Evolutionary conservation across 2,113 vertebrate genomes (phyloP).

Genomic region (Neodontobutis hainanensis): DNA sequence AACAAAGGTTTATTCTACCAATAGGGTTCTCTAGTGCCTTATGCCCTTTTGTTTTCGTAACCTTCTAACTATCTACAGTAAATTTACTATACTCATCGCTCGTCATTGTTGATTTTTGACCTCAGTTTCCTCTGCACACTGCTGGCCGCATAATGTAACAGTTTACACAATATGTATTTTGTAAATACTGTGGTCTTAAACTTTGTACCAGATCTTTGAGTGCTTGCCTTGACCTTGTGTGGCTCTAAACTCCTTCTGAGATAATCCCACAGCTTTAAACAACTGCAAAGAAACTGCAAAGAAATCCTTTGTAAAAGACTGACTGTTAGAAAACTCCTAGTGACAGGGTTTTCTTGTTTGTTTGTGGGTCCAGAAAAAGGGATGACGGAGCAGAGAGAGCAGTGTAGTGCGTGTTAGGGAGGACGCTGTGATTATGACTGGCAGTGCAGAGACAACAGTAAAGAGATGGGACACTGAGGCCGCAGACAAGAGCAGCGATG

Average conservation of each 20-base stretch:
- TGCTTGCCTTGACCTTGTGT: conserved; percentile 44
- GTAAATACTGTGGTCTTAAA: not conserved
- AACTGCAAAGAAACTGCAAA: conserved; percentile 28
- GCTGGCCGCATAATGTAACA: too few relatives aligned
- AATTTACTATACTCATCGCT: too few relatives aligned
- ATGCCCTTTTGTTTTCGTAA: too few relatives aligned
- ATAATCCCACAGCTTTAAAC: conserved; percentile 50
- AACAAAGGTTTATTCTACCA: too few relatives aligned
- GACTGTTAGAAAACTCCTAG: conserved; percentile 63
- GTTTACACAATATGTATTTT: too few relatives aligned
- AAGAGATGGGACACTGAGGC: conserved; percentile 26
- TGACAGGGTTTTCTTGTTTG: conserved; percentile 61
- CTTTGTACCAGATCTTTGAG: conserved; percentile 40
- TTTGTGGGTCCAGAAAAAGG: conserved; percentile 45
- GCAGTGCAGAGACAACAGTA: conserved; percentile 47
- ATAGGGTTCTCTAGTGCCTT: too few relatives aligned
- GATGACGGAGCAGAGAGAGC: conserved; percentile 33
- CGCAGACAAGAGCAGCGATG: conserved; percentile 43
- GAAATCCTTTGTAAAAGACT: conserved; percentile 44
- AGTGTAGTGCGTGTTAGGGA: conserved; percentile 13
- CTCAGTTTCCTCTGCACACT: conserved; percentile 8
- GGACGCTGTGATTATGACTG: conserved; percentile 58
- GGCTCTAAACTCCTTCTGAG: conserved; percentile 24
- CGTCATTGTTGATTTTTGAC: too few relatives aligned
- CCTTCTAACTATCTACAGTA: too few relatives aligned